Percentiles rank a stretch among this genome's conserved stretches.
Evolutionary conservation across 1,140 invertebrate species (phyloP).

Genomic region (Formica selysi): DNA sequence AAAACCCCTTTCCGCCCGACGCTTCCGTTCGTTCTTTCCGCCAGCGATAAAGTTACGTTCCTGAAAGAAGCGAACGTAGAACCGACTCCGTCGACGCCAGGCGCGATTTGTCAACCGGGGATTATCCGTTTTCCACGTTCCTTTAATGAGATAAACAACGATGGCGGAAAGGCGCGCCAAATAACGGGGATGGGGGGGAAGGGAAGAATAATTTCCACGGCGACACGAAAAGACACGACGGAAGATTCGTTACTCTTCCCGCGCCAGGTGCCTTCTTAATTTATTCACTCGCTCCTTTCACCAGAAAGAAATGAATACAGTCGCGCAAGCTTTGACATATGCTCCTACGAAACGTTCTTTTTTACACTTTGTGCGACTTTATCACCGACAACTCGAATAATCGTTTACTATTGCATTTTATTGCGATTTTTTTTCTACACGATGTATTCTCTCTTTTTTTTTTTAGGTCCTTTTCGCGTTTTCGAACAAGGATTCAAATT

Average conservation of each 20-base stretch:
- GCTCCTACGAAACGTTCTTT: background rate
- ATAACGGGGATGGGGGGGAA: slow-evolving; percentile 14
- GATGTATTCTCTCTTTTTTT: background rate
- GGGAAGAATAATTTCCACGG: slow-evolving; percentile 40
- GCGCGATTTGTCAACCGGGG: slow-evolving; percentile 64
- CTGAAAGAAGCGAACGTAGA: slow-evolving; percentile 47
- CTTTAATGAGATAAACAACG: slow-evolving; percentile 72
- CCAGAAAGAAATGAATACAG: background rate
- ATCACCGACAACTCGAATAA: slow-evolving; percentile 3
- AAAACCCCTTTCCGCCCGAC: slow-evolving; percentile 29
- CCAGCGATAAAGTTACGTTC: slow-evolving; percentile 64
- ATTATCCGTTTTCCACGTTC: slow-evolving; percentile 70
- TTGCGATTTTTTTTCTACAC: background rate
- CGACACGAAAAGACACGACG: slow-evolving; percentile 26
- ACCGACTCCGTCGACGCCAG: slow-evolving; percentile 34
- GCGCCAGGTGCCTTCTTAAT: slow-evolving; percentile 34
- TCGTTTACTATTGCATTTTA: background rate
- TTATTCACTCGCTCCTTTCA: slow-evolving; percentile 17
- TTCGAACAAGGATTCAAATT: background rate
- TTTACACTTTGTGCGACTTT: background rate
- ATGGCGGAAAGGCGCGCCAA: slow-evolving; percentile 38
- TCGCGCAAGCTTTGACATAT: background rate
- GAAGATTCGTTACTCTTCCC: slow-evolving; percentile 57
- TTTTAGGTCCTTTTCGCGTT: background rate
- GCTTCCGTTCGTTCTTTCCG: slow-evolving; percentile 31